These are phyloP conservation scores for Drosophila demipolita DNA, from an alignment of 2,888 invertebrate species.

Conservation along the genomic window DNA sequence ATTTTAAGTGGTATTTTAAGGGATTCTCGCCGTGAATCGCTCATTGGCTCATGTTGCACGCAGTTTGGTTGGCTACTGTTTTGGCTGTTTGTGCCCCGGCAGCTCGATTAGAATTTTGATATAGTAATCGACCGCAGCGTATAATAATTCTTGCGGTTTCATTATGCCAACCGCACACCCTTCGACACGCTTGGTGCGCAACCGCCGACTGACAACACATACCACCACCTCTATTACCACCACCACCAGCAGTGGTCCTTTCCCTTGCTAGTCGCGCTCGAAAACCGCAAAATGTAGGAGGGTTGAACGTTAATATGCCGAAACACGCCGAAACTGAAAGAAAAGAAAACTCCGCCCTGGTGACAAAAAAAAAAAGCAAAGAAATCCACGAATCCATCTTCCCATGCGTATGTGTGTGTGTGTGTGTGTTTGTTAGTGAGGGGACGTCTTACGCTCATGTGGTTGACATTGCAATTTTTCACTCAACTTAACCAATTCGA, in stretches of 20 bases:
- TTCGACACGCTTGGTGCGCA: conserved; percentile 63
- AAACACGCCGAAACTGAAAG: conserved; percentile 24
- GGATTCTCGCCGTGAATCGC: conserved; percentile 14
- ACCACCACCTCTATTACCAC: conserved; percentile 33
- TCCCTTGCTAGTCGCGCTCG: conserved; percentile 12
- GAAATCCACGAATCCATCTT: conserved; percentile 39
- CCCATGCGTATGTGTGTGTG: conserved; percentile 6
- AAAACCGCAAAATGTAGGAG: conserved; percentile 74
- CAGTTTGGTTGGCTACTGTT: conserved; percentile 62
- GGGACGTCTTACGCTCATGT: conserved; percentile 62
- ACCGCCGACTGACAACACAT: conserved; percentile 59
- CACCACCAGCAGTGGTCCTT: conserved; percentile 19
- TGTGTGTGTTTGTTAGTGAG: conserved; percentile 29
- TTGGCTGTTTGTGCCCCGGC: conserved; percentile 20
- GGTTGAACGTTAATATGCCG: conserved; percentile 63
- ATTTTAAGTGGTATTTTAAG: conserved; percentile 30
- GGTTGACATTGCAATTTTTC: conserved; percentile 58
- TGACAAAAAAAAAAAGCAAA: conserved; percentile 22
- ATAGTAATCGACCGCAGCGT: conserved; percentile 80
- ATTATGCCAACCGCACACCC: conserved; percentile 78
- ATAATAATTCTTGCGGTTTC: conserved; percentile 83
- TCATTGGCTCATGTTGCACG: conserved; percentile 57
- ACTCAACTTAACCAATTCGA: conserved; percentile 51
- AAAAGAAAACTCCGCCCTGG: conserved; percentile 72
- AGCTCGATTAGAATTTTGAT: conserved; percentile 70